phyloP scores from a whole-genome alignment of 2,113 vertebrate genomes.

The Panurus biarmicus region DNA sequence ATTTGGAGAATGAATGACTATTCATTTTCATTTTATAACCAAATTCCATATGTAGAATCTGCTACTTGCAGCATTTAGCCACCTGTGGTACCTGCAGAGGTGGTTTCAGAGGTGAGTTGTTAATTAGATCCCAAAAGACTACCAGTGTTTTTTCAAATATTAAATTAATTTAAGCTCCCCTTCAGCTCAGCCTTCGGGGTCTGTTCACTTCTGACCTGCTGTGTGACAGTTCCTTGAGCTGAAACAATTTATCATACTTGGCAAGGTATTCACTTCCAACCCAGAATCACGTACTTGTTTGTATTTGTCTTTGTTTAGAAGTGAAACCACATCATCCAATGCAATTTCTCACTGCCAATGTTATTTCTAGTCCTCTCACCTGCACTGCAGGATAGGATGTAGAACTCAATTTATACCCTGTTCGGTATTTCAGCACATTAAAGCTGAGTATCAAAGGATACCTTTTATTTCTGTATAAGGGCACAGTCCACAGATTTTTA shows the following conservation, averaged over 20 bases:
- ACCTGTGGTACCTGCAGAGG: background rate
- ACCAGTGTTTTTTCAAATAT: background rate
- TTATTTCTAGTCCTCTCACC: background rate
- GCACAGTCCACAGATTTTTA: background rate
- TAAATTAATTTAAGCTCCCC: background rate
- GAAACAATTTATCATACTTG: background rate
- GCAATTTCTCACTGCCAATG: background rate
- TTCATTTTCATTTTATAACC: background rate
- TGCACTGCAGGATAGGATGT: background rate
- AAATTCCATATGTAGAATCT: background rate
- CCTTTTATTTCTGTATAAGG: background rate
- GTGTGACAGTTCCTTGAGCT: too few relatives aligned
- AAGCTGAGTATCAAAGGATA: background rate
- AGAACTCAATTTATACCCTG: background rate
- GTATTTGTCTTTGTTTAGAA: background rate
- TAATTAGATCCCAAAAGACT: background rate
- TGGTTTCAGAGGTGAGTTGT: background rate
- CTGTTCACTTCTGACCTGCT: rapidly evolving
- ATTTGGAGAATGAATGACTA: background rate
- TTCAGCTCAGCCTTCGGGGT: background rate
- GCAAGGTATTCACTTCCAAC: background rate
- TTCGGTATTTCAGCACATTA: background rate
- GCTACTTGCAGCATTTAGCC: background rate
- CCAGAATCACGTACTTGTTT: background rate
- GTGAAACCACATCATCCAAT: background rate